A percentile compares a stretch with the other conserved stretches of the same genome.
Conservation (phyloP, 2,113 vertebrate species). For the Ramphastos sulfuratus region DNA sequence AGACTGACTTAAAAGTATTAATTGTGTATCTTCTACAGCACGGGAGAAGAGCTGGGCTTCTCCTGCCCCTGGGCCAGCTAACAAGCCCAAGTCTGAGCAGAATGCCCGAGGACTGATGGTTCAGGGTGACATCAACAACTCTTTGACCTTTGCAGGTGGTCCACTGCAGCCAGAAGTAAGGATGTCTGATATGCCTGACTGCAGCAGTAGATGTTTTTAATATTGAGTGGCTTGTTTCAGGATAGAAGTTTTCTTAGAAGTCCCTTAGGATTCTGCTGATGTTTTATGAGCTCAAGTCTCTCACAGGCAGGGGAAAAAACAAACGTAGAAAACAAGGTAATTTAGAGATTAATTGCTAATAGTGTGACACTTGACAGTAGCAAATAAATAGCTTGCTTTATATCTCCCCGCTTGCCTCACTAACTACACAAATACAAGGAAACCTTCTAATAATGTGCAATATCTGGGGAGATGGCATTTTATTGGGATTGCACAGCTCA, state of each 20-base stretch:
- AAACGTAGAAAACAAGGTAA: neutral
- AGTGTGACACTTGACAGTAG: neutral
- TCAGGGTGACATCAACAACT: neutral
- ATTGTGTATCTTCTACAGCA: neutral
- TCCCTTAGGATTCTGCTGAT: neutral
- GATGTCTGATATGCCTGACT: neutral
- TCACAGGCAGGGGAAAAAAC: neutral
- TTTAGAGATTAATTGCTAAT: constrained; percentile 41
- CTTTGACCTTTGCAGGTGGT: neutral
- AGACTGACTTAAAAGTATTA: neutral
- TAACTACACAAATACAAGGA: constrained; percentile 12
- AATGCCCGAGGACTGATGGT: neutral
- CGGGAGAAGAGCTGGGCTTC: neutral
- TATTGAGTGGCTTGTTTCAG: neutral
- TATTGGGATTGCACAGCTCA: neutral
- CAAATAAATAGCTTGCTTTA: constrained; percentile 39
- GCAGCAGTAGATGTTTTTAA: neutral
- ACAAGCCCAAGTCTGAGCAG: neutral
- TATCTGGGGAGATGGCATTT: constrained; percentile 21
- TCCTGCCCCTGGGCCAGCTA: neutral
- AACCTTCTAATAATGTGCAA: constrained; percentile 5
- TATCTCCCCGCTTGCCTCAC: neutral
- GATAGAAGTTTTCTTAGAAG: neutral
- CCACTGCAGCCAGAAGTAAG: neutral
- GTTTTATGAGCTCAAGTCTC: neutral